These are phyloP conservation scores for Macquaria ambigua DNA, from an alignment of 2,113 vertebrate species.

Conservation along the genomic window DNA sequence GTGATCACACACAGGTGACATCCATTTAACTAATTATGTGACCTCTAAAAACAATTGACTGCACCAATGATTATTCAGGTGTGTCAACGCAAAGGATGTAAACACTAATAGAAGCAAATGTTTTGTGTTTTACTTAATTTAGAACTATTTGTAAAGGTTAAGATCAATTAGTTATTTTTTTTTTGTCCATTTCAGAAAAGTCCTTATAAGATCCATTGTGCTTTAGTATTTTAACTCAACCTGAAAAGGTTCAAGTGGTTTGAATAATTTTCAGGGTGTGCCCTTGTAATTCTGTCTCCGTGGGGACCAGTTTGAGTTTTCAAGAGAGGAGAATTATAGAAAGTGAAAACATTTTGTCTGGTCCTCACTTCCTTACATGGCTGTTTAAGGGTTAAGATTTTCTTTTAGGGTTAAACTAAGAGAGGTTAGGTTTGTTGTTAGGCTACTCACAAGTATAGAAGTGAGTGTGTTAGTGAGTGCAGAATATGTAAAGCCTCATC, in stretches of 20 bases:
- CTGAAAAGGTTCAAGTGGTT: background rate
- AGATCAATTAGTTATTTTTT: background rate
- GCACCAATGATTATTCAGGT: background rate
- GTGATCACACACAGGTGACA: background rate
- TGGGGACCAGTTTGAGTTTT: background rate
- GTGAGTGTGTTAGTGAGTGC: background rate
- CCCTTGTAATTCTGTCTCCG: background rate
- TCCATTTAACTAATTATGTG: background rate
- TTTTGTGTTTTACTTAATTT: background rate
- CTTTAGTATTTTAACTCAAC: background rate
- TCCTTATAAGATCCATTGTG: background rate
- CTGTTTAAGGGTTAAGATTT: background rate
- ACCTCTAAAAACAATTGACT: no score
- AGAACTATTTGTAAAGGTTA: background rate
- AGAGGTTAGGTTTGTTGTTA: background rate
- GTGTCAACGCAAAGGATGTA: background rate
- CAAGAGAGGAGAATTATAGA: no score
- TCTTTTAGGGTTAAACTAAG: background rate
- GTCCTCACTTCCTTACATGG: background rate
- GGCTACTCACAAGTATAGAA: background rate
- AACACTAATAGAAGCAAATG: no score
- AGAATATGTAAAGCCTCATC: background rate
- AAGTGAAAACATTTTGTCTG: background rate
- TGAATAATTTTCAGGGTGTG: background rate
- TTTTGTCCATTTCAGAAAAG: background rate